phyloP scores from a whole-genome alignment of 2,797 vertebrate species.

The Darevskia nairensis region DNA sequence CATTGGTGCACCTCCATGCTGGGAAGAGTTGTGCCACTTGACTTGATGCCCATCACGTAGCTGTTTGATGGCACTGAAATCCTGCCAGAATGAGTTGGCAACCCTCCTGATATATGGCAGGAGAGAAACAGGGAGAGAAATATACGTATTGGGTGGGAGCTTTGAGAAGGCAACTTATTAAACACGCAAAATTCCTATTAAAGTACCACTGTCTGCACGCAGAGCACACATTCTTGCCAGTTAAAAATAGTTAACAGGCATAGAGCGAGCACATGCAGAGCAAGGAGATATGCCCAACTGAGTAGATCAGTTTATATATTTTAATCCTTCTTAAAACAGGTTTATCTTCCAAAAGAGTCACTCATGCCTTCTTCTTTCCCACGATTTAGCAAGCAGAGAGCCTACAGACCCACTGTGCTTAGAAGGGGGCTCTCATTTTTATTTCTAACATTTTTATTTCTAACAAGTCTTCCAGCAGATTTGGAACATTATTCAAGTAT shows the following conservation, averaged over 20 bases:
- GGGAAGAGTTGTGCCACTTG: neutral
- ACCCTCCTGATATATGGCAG: neutral
- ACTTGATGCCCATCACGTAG: neutral
- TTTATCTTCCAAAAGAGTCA: conserved; percentile 74
- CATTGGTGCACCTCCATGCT: neutral
- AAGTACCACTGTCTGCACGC: conserved; percentile 35
- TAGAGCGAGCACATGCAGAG: conserved; percentile 70
- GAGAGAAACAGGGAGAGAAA: neutral
- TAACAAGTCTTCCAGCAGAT: conserved; percentile 78
- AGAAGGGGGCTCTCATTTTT: conserved; percentile 71
- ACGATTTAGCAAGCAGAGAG: conserved; percentile 73
- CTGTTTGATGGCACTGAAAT: neutral
- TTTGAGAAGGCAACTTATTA: conserved; percentile 29
- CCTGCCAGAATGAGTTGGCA: neutral
- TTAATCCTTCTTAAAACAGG: conserved; percentile 77
- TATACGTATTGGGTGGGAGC: neutral
- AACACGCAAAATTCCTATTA: conserved; percentile 47
- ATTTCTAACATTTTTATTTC: conserved; percentile 74
- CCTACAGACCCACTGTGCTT: conserved; percentile 70
- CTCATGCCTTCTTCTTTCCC: conserved; percentile 73
- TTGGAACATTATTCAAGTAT: conserved; percentile 73
- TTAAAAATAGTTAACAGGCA: conserved; percentile 67
- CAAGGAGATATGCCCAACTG: conserved; percentile 66
- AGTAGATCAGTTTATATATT: conserved; percentile 76
- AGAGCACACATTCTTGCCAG: conserved; percentile 44